Evolutionary conservation across 2,888 invertebrate genomes (phyloP).

Genomic region (Terebella lapidaria): DNA sequence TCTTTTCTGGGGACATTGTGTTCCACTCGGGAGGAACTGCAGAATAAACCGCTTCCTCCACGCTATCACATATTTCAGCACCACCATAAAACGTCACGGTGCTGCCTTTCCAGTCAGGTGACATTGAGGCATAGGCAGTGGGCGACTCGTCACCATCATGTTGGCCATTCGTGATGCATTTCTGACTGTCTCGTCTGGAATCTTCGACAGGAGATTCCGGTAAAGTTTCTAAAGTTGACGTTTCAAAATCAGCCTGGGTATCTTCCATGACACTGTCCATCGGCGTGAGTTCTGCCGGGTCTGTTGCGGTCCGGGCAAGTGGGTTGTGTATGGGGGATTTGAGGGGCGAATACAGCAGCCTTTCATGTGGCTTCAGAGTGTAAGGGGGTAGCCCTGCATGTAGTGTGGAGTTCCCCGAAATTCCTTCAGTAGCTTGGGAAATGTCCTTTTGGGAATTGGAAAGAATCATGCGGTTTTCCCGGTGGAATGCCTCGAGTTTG

Average conservation of each 20-base stretch:
- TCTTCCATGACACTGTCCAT: not conserved
- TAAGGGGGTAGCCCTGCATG: no score
- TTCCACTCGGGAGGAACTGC: not conserved
- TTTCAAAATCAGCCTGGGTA: not conserved
- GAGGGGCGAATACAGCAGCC: no score
- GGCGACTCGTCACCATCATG: not conserved
- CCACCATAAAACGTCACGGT: not conserved
- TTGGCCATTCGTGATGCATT: not conserved
- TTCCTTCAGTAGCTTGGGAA: no score
- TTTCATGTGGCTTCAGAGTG: no score
- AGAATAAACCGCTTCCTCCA: not conserved
- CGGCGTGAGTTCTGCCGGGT: not conserved
- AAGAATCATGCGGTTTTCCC: not conserved
- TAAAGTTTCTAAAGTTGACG: no score
- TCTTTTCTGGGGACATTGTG: not conserved
- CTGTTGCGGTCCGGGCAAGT: no score
- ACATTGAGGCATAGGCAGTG: no score
- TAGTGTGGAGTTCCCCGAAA: no score
- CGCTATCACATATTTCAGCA: not conserved
- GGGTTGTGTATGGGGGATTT: no score
- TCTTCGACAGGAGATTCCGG: not conserved
- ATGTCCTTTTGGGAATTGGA: not conserved
- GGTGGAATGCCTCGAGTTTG: not conserved
- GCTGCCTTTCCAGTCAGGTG: not conserved
- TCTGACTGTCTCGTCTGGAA: not conserved